Conservation (phyloP, 2,888 invertebrate species). For the Tigriopus californicus region DNA sequence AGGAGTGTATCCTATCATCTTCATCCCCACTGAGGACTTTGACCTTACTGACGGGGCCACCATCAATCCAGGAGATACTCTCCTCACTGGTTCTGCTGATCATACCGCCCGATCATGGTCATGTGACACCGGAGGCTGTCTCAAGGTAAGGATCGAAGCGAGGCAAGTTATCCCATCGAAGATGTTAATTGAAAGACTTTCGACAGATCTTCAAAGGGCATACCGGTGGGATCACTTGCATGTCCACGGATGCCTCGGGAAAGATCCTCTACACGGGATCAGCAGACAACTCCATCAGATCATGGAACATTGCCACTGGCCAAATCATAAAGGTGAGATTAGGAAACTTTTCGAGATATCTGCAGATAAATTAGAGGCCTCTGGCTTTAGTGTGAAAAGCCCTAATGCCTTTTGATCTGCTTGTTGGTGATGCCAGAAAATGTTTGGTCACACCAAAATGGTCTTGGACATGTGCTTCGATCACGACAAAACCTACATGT, state of each 20-base stretch:
- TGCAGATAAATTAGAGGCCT: background rate
- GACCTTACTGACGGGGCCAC: conserved; percentile 23
- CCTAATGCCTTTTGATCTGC: too few species aligned
- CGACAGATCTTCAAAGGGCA: conserved; percentile 26
- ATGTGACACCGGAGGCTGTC: conserved; percentile 29
- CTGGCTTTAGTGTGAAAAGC: too few species aligned
- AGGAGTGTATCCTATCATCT: conserved; percentile 32
- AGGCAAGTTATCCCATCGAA: too few species aligned
- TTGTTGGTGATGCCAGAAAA: too few species aligned
- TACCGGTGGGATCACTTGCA: conserved; percentile 30
- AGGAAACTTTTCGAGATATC: background rate
- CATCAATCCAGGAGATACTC: conserved; percentile 24
- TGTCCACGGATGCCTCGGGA: conserved; percentile 29
- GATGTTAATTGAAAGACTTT: too few species aligned
- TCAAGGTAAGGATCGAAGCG: conserved; percentile 21
- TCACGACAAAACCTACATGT: background rate
- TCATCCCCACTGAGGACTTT: conserved; percentile 26
- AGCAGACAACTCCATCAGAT: conserved; percentile 29
- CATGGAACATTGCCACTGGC: conserved; percentile 30
- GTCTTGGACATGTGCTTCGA: background rate
- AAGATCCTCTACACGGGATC: conserved; percentile 30
- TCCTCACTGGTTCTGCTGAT: conserved; percentile 33
- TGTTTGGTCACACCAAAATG: background rate
- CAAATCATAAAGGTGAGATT: conserved; percentile 27
- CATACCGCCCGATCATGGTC: conserved; percentile 31